Percentiles rank a stretch among this genome's conserved stretches.
These are phyloP conservation scores for Megalurothrips usitatus DNA, from an alignment of 2,888 invertebrate species.

Conservation along the genomic window DNA sequence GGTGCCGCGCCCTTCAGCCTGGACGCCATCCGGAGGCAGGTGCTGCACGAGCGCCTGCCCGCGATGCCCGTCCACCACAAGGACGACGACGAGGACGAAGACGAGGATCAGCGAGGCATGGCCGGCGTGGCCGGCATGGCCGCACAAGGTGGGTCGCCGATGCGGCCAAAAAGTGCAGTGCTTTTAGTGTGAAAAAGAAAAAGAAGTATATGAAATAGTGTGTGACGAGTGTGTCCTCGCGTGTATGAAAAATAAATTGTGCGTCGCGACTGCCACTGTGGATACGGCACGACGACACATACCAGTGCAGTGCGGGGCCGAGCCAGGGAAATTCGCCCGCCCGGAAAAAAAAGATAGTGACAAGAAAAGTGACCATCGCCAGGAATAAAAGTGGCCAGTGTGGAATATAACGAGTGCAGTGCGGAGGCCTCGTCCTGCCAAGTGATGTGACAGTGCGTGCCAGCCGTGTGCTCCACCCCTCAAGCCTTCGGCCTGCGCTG, in stretches of 20 bases:
- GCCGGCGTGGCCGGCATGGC: neutral
- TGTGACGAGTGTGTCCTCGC: neutral
- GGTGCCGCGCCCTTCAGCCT: constrained; percentile 9
- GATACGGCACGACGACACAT: neutral
- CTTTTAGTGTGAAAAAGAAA: too few relatives aligned
- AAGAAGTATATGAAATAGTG: neutral
- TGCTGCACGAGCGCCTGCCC: neutral
- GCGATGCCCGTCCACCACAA: neutral
- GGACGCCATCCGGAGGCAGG: constrained; percentile 12
- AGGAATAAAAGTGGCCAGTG: neutral
- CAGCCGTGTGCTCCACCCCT: too few relatives aligned
- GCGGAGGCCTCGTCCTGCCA: neutral
- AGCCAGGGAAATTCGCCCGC: too few relatives aligned
- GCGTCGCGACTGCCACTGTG: neutral
- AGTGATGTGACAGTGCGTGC: too few relatives aligned
- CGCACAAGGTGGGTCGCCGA: neutral
- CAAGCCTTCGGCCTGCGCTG: too few relatives aligned
- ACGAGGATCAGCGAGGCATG: neutral
- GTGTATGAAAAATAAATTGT: neutral
- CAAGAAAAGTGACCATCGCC: neutral
- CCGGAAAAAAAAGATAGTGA: too few relatives aligned
- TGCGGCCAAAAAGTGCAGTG: neutral
- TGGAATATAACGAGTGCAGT: neutral
- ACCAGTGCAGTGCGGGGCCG: too few relatives aligned
- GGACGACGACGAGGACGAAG: neutral